A percentile compares a stretch with the other conserved stretches of the same genome.
phyloP scores from a whole-genome alignment of 2,888 invertebrate genomes.

The Xestia c-nigrum region DNA sequence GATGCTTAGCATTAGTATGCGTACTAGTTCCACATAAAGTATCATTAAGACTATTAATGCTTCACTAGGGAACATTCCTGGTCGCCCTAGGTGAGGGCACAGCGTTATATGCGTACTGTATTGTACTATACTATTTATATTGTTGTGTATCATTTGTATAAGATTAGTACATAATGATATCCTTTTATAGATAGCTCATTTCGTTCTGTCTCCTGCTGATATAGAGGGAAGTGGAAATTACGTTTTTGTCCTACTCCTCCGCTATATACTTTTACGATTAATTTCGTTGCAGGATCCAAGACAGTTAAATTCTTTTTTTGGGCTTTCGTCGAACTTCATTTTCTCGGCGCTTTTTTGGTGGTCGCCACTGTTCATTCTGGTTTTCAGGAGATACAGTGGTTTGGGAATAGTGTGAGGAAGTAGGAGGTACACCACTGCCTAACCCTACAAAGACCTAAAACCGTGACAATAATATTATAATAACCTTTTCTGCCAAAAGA shows the following conservation, averaged over 20 bases:
- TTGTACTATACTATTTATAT: constrained; percentile 3
- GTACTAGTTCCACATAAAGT: constrained; percentile 37
- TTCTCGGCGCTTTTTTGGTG: too few species aligned
- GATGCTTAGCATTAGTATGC: background rate
- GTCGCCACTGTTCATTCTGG: too few species aligned
- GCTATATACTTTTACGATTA: too few species aligned
- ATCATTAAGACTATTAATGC: constrained; percentile 45
- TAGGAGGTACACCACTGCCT: background rate
- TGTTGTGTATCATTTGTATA: constrained; percentile 7
- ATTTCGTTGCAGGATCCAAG: too few species aligned
- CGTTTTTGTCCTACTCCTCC: too few species aligned
- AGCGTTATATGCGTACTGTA: background rate
- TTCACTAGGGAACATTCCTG: constrained; percentile 26
- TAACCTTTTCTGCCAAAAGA: background rate
- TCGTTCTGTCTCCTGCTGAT: too few species aligned
- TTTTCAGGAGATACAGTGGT: too few species aligned
- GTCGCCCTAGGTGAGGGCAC: constrained; percentile 2
- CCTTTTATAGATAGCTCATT: background rate
- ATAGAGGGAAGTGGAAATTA: too few species aligned
- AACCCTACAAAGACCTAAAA: background rate
- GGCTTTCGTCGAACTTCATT: too few species aligned
- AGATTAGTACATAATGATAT: constrained; percentile 7
- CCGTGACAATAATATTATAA: background rate
- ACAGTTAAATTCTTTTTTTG: too few species aligned
- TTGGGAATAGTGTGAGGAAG: too few species aligned